These are phyloP conservation scores for Poeciliopsis paucimaculata DNA, from an alignment of 2,797 vertebrate species.

Conservation along the genomic window DNA sequence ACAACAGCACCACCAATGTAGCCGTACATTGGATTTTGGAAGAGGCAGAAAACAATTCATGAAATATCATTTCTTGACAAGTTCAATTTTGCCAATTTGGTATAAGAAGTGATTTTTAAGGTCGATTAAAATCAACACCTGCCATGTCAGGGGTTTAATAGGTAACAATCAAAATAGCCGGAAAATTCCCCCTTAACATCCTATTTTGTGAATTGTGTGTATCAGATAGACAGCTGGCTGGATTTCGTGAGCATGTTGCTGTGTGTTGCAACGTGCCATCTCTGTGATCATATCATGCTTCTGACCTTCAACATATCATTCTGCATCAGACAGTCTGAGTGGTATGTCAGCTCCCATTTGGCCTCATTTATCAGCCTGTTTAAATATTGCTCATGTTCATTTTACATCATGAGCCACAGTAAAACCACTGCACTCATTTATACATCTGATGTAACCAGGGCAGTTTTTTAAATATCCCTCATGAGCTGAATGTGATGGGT, in stretches of 20 bases:
- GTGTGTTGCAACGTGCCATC: slow-evolving; percentile 50
- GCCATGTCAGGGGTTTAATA: slow-evolving; percentile 22
- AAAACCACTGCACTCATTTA: slow-evolving; percentile 29
- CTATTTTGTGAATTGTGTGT: slow-evolving; percentile 22
- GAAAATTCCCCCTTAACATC: slow-evolving; percentile 39
- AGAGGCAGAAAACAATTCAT: slow-evolving; percentile 46
- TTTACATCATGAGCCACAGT: slow-evolving; percentile 28
- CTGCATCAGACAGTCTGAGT: slow-evolving; percentile 37
- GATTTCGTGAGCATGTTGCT: slow-evolving; percentile 30
- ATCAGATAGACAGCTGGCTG: slow-evolving; percentile 36
- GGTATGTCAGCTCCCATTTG: slow-evolving; percentile 39
- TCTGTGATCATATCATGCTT: slow-evolving; percentile 46
- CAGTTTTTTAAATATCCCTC: slow-evolving; percentile 11
- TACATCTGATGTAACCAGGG: slow-evolving; percentile 18
- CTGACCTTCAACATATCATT: slow-evolving; percentile 58
- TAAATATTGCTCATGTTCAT: slow-evolving; percentile 37
- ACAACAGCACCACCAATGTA: slow-evolving; percentile 65
- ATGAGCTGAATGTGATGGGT: slow-evolving; percentile 13
- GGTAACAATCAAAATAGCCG: slow-evolving; percentile 39
- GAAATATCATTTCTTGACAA: slow-evolving; percentile 28
- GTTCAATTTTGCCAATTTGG: slow-evolving; percentile 29
- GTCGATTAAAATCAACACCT: slow-evolving; percentile 46
- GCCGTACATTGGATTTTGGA: slow-evolving; percentile 39
- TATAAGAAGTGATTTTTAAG: slow-evolving; percentile 39
- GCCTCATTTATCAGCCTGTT: slow-evolving; percentile 55